A percentile compares a stretch with the other conserved stretches of the same genome.
phyloP scores from a whole-genome alignment of 2,113 vertebrate species.

The Nerophis ophidion region DNA sequence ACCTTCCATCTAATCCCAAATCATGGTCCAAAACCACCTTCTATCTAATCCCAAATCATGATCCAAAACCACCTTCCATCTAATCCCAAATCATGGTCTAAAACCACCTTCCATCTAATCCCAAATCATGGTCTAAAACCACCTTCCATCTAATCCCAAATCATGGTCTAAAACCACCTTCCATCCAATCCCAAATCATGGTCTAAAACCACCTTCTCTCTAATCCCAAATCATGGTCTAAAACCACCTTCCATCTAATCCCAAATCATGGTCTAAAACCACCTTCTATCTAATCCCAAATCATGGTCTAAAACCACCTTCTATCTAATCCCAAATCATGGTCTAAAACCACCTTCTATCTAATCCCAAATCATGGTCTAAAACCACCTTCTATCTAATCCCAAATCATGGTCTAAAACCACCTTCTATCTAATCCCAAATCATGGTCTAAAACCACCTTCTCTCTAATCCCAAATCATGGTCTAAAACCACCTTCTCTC shows the following conservation, averaged over 20 bases:
- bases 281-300: neutral
- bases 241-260: neutral
- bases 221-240: no score
- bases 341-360: neutral
- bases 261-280: neutral
- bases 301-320: neutral
- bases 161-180: neutral
- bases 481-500: neutral
- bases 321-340: no score
- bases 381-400: neutral
- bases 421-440: neutral
- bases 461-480: no score
- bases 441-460: neutral
- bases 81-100: no score
- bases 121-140: neutral
- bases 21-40: neutral
- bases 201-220: neutral
- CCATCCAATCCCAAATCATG: no score
- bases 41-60: no score
- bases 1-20: neutral
- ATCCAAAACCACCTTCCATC: neutral
- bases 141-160: neutral
- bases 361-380: no score
- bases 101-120: neutral
- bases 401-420: neutral